These are phyloP conservation scores for Epirrhoe alternata DNA, from an alignment of 2,888 invertebrate genomes.

Conservation along the genomic window DNA sequence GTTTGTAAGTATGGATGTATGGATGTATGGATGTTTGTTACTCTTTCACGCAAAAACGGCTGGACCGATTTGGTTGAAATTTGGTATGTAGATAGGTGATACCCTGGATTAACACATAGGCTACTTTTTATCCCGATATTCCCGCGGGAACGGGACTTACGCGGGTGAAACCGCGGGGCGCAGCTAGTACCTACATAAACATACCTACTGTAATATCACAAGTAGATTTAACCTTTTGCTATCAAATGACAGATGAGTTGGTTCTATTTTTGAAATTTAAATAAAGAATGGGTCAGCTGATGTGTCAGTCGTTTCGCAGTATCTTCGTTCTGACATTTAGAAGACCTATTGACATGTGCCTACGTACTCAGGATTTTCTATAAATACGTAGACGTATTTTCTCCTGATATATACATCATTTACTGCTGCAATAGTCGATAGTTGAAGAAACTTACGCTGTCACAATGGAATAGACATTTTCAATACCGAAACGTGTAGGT, in stretches of 20 bases:
- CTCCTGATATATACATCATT: background rate
- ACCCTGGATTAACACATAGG: too few relatives aligned
- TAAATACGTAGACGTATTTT: background rate
- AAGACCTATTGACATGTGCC: constrained; percentile 23
- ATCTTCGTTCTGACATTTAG: constrained; percentile 34
- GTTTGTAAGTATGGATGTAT: background rate
- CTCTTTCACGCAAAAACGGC: too few relatives aligned
- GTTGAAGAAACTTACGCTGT: background rate
- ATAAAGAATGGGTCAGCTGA: constrained; percentile 43
- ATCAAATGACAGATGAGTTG: constrained; percentile 36
- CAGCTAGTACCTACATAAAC: too few relatives aligned
- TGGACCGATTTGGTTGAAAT: too few relatives aligned
- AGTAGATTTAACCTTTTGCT: constrained; percentile 27
- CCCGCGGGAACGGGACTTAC: too few relatives aligned
- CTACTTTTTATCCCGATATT: too few relatives aligned
- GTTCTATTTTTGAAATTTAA: constrained; percentile 44
- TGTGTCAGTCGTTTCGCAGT: constrained; percentile 30
- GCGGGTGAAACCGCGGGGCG: too few relatives aligned
- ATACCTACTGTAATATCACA: constrained; percentile 35
- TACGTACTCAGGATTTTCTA: constrained; percentile 17
- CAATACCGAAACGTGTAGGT: background rate
- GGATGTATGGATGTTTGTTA: too few relatives aligned
- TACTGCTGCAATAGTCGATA: background rate
- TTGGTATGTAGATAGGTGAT: too few relatives aligned
- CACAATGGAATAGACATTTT: too few relatives aligned